Base-by-base conservation (phyloP, 2,888 invertebrate genomes). In the Anticlea derivata region DNA sequence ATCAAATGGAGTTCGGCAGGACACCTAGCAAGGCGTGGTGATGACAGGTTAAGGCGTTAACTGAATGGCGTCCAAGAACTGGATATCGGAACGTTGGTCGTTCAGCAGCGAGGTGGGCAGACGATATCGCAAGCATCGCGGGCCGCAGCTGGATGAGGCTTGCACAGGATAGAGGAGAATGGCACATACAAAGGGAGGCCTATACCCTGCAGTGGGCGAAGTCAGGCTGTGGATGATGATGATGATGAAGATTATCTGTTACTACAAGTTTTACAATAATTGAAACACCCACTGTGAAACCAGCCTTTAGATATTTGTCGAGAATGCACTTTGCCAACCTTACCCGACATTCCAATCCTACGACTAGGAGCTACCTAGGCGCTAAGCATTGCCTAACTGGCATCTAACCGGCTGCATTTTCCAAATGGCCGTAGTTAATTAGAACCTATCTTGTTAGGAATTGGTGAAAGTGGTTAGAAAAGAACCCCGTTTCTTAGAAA, bases 391-490 rank as follows among this genome's bases (percentile, higher is more conserved):
- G 43, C 48, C 47, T 37, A 50, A 55, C 46, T 12, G 26, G 7
- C 33, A 8, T 20, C 45, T 40, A 31, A 29, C 38, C 26, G 38
- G 11, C 30, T 10, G 17, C 57, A 53, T 55, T 50, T 52, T 57
- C 50, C 34, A 40, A 49, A 50, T 52, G 20, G 29, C 24, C 31
- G 10, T 6, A 7, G 6, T 47, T 43, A 43, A 48, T 43, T 47
- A 39, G 27, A 29, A 10, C 8, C 12, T 37, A 30, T 11, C 30
- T 20, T 20, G 29, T 56, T 37, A 37, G 11, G 10, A 33, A 48
- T 26, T 31, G 33, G 53, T 29, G 58, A 60, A 58, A 60, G 58
- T 58, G 35, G 52, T 50, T 39, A 20, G 33, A 43, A 46, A 40
- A 31, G 31, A n/a, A n/a, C n/a, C n/a, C n/a, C n/a, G n/a, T n/a